Evolutionary conservation across 2,797 vertebrate genomes (phyloP).

Genomic region (Poeciliopsis paucimaculata): DNA sequence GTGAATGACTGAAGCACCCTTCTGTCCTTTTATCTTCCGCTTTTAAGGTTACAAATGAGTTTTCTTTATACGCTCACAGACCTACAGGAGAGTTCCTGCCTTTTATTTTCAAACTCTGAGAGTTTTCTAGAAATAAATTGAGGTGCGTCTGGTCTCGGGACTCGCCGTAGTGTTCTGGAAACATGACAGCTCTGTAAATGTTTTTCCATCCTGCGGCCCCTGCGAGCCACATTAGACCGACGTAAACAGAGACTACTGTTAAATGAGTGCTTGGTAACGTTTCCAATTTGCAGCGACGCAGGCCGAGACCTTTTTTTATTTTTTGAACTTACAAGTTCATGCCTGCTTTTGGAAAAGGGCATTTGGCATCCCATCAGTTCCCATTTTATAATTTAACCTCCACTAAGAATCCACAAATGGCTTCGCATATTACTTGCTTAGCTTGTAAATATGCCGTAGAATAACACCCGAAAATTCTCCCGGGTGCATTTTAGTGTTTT

Average conservation of each 20-base stretch:
- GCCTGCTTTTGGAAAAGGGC: slow-evolving; percentile 43
- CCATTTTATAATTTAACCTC: slow-evolving; percentile 46
- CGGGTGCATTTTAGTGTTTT: slow-evolving; percentile 67
- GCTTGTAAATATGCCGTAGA: slow-evolving; percentile 61
- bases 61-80: slow-evolving; percentile 1
- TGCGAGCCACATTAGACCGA: slow-evolving; percentile 40
- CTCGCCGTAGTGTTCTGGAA: slow-evolving; percentile 24
- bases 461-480: slow-evolving; percentile 68
- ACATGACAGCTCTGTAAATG: slow-evolving; percentile 46
- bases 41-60: slow-evolving; percentile 5
- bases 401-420: slow-evolving; percentile 48
- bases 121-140: neutral
- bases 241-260: slow-evolving; percentile 56
- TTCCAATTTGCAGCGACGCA: slow-evolving; percentile 53
- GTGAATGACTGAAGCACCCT: slow-evolving; percentile 71
- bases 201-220: slow-evolving; percentile 40
- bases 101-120: slow-evolving; percentile 1
- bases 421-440: slow-evolving; percentile 34
- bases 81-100: slow-evolving; percentile 7
- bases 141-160: slow-evolving; percentile 20
- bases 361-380: slow-evolving; percentile 63
- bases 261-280: slow-evolving; percentile 57
- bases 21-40: slow-evolving; percentile 45
- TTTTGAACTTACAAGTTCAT: slow-evolving; percentile 33
- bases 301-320: slow-evolving; percentile 4